phyloP scores from a whole-genome alignment of 1,140 invertebrate species.

The Cephus cinctus region DNA sequence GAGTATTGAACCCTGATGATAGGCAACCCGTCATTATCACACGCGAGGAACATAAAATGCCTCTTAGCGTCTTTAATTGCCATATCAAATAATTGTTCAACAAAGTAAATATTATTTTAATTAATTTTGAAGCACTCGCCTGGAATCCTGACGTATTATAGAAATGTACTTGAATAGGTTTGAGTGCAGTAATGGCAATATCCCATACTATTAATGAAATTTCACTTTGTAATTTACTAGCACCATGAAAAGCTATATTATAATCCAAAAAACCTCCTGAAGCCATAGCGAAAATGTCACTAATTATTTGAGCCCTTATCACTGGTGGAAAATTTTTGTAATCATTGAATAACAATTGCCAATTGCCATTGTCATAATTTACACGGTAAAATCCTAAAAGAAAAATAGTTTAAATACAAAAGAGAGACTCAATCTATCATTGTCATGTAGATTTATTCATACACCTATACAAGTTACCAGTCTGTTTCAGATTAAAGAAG shows the following conservation, averaged over 20 bases:
- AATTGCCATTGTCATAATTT: conserved; percentile 57
- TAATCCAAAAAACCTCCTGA: conserved; percentile 12
- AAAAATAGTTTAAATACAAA: neutral
- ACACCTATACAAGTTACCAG: conserved; percentile 16
- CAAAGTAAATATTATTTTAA: too few relatives aligned
- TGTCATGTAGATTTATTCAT: neutral
- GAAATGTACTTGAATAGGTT: conserved; percentile 1
- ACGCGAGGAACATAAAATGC: too few relatives aligned
- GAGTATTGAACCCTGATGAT: too few relatives aligned
- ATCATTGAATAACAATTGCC: conserved; percentile 36
- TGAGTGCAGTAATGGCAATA: conserved; percentile 32
- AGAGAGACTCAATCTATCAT: neutral
- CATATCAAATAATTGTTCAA: too few relatives aligned
- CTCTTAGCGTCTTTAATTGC: too few relatives aligned
- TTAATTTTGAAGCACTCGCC: conserved; percentile 20
- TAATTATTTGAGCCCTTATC: conserved; percentile 57
- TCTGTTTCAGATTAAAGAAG: conserved; percentile 27
- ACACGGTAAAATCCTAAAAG: conserved; percentile 57
- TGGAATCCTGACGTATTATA: neutral
- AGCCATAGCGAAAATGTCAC: conserved; percentile 16
- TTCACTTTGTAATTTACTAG: conserved; percentile 54
- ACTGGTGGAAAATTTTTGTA: conserved; percentile 44
- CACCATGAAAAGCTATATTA: conserved; percentile 22
- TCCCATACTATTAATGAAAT: conserved; percentile 56
- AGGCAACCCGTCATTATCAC: too few relatives aligned